phyloP scores from a whole-genome alignment of 2,113 vertebrate genomes.

The Scophthalmus maximus region DNA sequence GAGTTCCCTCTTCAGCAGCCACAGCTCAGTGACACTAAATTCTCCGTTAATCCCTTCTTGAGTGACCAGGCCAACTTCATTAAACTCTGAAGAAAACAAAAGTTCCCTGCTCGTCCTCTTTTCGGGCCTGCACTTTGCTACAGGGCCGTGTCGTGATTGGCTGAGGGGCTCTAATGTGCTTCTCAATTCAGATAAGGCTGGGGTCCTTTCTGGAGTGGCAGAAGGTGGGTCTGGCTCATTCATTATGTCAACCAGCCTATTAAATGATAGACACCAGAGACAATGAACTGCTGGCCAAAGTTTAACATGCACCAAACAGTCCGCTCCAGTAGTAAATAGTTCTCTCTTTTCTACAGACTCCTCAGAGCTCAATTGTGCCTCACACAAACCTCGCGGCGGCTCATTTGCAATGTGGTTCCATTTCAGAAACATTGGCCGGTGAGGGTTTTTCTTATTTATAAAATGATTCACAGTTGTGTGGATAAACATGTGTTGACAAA shows the following conservation, averaged over 20 bases:
- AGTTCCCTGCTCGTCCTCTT: slow-evolving; percentile 76
- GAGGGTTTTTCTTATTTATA: slow-evolving; percentile 15
- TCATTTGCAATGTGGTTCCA: slow-evolving; percentile 50
- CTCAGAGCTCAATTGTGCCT: slow-evolving; percentile 65
- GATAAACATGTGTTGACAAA: neutral
- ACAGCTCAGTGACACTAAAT: slow-evolving; percentile 71
- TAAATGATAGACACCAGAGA: slow-evolving; percentile 90
- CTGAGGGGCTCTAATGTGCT: slow-evolving; percentile 77
- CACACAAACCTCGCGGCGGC: slow-evolving; percentile 43
- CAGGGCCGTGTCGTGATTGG: slow-evolving; percentile 70
- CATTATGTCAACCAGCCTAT: slow-evolving; percentile 90
- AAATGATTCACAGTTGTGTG: neutral
- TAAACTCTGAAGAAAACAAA: slow-evolving; percentile 83
- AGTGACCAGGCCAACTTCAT: slow-evolving; percentile 83
- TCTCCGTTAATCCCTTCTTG: slow-evolving; percentile 73
- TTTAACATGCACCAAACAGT: slow-evolving; percentile 83
- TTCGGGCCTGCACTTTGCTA: slow-evolving; percentile 73
- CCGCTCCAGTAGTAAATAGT: slow-evolving; percentile 82
- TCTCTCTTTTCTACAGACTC: slow-evolving; percentile 72
- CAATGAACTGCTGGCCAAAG: slow-evolving; percentile 85
- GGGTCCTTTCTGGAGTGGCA: slow-evolving; percentile 83
- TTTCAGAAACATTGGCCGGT: slow-evolving; percentile 27
- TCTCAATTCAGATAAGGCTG: slow-evolving; percentile 84
- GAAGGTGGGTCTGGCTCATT: slow-evolving; percentile 94
- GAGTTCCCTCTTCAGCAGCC: slow-evolving; percentile 68